Percentiles rank a stretch among this genome's conserved stretches.
Conservation (phyloP, 2,797 vertebrate genomes). For the Eupleurogrammus muticus region DNA sequence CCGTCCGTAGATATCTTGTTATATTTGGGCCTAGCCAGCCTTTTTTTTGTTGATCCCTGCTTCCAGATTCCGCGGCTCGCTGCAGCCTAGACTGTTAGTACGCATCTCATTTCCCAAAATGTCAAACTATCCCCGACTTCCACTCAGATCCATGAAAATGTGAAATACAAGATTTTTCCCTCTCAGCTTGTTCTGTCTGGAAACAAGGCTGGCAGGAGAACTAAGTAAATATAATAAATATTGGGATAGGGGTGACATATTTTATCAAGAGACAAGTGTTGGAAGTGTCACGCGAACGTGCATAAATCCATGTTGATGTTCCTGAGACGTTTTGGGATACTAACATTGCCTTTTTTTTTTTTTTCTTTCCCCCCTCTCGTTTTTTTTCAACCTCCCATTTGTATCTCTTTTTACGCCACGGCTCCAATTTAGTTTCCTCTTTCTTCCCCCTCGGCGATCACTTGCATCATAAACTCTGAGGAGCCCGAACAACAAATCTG, state of each 20-base stretch:
- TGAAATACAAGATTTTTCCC: background rate
- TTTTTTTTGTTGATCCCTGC: too few relatives aligned
- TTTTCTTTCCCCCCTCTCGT: background rate
- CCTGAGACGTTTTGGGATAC: background rate
- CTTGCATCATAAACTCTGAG: background rate
- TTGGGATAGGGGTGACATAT: background rate
- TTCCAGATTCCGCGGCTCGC: too few relatives aligned
- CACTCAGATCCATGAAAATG: background rate
- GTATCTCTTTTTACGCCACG: background rate
- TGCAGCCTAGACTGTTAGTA: background rate
- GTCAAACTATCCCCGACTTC: background rate
- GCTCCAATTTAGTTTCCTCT: background rate
- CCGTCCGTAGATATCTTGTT: background rate
- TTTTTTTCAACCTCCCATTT: background rate
- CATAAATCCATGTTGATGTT: background rate
- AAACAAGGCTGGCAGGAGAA: background rate
- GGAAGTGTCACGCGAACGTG: background rate
- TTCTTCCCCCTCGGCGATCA: too few relatives aligned
- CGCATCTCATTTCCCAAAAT: background rate
- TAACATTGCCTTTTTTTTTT: background rate
- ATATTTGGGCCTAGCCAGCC: too few relatives aligned
- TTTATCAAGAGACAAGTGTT: background rate
- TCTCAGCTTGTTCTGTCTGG: background rate
- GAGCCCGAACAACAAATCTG: constrained; percentile 12
- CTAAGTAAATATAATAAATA: background rate